phyloP scores from a whole-genome alignment of 2,797 vertebrate species.

The Pseudochirops corinnae region DNA sequence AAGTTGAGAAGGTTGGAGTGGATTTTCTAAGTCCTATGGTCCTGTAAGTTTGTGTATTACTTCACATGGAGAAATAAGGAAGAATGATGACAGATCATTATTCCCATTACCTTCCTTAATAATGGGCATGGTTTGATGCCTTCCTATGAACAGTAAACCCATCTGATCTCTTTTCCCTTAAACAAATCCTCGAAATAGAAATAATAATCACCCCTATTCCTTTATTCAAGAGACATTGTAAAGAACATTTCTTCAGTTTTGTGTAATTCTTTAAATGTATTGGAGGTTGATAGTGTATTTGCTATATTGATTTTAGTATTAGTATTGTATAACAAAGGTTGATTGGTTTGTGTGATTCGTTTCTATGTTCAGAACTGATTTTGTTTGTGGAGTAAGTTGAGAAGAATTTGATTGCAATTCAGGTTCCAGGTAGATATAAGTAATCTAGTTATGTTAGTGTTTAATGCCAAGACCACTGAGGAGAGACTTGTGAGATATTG shows the following conservation, averaged over 20 bases:
- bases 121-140: background rate
- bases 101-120: background rate
- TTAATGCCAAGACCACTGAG: background rate
- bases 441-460: background rate
- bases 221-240: background rate
- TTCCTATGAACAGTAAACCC: background rate
- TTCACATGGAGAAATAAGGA: background rate
- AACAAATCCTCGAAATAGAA: background rate
- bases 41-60: background rate
- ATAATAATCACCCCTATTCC: background rate
- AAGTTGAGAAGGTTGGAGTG: background rate
- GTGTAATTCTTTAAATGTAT: background rate
- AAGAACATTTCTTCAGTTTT: background rate
- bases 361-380: background rate
- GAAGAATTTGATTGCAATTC: background rate
- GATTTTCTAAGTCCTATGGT: background rate
- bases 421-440: background rate
- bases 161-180: background rate
- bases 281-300: background rate
- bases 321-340: background rate
- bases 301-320: background rate
- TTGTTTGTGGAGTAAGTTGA: background rate
- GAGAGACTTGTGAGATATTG: background rate
- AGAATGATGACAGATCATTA: background rate
- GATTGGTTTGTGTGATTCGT: background rate